Conservation (phyloP, 1,140 invertebrate genomes). For the Lucilia sericata region DNA sequence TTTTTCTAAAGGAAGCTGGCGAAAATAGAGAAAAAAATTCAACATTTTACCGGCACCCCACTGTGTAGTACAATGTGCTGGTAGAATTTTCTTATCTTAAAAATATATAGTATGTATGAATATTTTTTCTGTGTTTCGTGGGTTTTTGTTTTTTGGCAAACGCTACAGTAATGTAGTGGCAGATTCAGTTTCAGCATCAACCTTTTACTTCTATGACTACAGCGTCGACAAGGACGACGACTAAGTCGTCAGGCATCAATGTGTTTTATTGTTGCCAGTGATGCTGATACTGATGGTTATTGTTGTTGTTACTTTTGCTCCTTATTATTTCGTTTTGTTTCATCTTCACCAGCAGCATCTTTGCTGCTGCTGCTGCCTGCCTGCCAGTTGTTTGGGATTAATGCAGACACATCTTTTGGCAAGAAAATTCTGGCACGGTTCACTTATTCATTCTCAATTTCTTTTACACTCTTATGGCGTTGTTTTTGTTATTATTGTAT, state of each 20-base stretch:
- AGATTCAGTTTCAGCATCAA: neutral
- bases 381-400: constrained; percentile 37
- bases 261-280: neutral
- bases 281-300: neutral
- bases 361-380: neutral
- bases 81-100: constrained; percentile 2
- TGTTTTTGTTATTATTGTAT: neutral
- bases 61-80: neutral
- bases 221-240: too few species aligned
- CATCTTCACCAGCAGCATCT: neutral
- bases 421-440: constrained; percentile 40
- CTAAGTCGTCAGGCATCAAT: neutral
- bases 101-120: neutral
- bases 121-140: neutral
- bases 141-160: constrained; percentile 11
- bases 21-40: neutral
- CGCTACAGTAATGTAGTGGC: constrained; percentile 22
- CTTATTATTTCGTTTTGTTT: neutral
- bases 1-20: neutral
- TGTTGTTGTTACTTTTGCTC: constrained; percentile 3
- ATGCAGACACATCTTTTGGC: constrained; percentile 43
- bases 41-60: neutral
- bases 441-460: constrained; percentile 38
- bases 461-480: constrained; percentile 19
- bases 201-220: too few species aligned